phyloP scores from a whole-genome alignment of 2,113 vertebrate species.

The Archocentrus centrarchus region DNA sequence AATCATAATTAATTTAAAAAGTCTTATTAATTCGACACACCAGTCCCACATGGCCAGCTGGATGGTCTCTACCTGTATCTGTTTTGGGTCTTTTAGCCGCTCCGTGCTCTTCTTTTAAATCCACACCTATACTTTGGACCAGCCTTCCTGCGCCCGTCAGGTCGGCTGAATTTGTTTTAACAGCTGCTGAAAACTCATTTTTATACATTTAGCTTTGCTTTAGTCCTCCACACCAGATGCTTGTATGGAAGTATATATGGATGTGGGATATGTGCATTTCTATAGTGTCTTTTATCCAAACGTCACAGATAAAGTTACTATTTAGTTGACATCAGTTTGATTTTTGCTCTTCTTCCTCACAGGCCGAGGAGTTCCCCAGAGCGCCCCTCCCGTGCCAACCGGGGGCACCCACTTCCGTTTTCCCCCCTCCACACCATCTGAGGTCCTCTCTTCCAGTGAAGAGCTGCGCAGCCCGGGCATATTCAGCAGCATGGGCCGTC shows the following conservation, averaged over 20 bases:
- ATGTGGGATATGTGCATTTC: too few species aligned
- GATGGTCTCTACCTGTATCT: neutral
- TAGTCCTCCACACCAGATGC: too few species aligned
- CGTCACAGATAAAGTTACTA: too few species aligned
- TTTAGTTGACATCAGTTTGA: neutral
- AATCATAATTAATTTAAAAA: neutral
- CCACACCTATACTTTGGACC: neutral
- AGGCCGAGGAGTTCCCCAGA: constrained; percentile 91
- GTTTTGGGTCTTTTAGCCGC: neutral
- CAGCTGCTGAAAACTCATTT: too few species aligned
- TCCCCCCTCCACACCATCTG: constrained; percentile 89
- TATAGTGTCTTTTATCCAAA: too few species aligned
- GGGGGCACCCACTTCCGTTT: constrained; percentile 91
- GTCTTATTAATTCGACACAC: neutral
- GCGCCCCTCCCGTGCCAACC: constrained; percentile 88
- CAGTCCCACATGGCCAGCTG: neutral
- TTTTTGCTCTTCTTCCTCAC: neutral
- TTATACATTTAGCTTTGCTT: too few species aligned
- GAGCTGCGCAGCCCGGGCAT: constrained; percentile 89
- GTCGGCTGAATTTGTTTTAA: neutral
- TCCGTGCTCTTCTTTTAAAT: neutral
- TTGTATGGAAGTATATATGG: too few species aligned
- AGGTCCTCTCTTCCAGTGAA: constrained; percentile 88
- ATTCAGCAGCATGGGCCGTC: constrained; percentile 85
- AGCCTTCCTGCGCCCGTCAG: neutral